Percentiles rank a stretch among this genome's conserved stretches.
Evolutionary conservation across 53 echinoderm and acorn worm genomes (phyloP).

Genomic region (Henricia sp.): DNA sequence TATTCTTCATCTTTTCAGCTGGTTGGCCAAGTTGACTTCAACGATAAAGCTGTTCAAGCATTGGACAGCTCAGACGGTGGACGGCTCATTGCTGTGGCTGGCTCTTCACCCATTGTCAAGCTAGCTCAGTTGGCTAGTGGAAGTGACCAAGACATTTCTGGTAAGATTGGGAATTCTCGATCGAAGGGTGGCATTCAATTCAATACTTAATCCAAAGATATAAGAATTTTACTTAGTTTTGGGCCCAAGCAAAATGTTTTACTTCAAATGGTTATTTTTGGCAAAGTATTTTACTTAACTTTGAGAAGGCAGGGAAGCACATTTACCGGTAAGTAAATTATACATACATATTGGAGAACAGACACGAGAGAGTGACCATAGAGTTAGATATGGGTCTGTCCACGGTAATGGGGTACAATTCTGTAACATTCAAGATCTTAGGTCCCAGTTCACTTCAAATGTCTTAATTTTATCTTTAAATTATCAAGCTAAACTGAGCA

Average conservation of each 20-base stretch:
- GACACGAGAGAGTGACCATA: too few relatives aligned
- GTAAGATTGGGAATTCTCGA: neutral
- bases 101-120: constrained; percentile 62
- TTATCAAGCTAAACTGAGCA: too few relatives aligned
- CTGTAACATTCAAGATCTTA: too few relatives aligned
- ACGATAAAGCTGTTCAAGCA: constrained; percentile 86
- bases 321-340: too few relatives aligned
- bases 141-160: neutral
- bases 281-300: neutral
- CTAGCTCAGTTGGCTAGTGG: constrained; percentile 59
- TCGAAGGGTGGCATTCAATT: neutral
- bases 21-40: constrained; percentile 70
- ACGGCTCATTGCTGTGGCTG: constrained; percentile 83
- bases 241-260: neutral
- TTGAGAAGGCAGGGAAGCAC: neutral
- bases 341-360: too few relatives aligned
- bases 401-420: too few relatives aligned
- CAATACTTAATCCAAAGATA: too few relatives aligned
- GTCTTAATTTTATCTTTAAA: too few relatives aligned
- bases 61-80: constrained; percentile 98
- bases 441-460: too few relatives aligned
- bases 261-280: neutral
- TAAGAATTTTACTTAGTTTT: too few relatives aligned
- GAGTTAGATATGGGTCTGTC: too few relatives aligned
- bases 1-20: constrained; percentile 52